Base-by-base conservation (phyloP, 2,113 vertebrate genomes). In the Semicossyphus pulcher region DNA sequence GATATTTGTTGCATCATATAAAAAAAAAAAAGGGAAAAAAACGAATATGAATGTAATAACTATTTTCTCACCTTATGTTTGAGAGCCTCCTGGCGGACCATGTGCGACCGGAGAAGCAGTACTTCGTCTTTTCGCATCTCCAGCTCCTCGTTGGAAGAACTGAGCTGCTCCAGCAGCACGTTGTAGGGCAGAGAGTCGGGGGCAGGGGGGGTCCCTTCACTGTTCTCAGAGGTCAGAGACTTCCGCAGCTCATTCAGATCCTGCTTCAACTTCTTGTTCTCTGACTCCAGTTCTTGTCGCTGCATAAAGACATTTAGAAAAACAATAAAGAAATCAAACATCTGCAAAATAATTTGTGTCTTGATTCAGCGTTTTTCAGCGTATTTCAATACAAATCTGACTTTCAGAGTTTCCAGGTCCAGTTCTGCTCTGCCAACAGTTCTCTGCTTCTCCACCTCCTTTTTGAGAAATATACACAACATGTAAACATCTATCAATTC, bases 71-170 rank as follows among this genome's bases (percentile, higher is more conserved):
- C 97, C 95, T 96, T 98, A 68, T 94, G 94, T 34, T 95, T 96
- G 29, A 96, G 94, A 2, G 95, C 95, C 49, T 97, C 97, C 49
- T 97, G 96, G 85, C 95, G 97, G 31, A 99, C 96, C 28, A 99
- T 93, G 70, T 99, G 97, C 32, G 97, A 97, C 39, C 96, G 92
- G 31, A 99, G 90, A 76, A 99, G 97, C 57, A 99, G 94, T 73
- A 99, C 98, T 62, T 99, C 97, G 34, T 99, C 98, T 86, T 98
- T 99, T 10, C 97, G 94, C 4, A 99, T 94, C 29, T 98, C 97
- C 0, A 99, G 92, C 86, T 99, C 97, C 4, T 99, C 97, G 0
- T 92, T 96, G 57, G 96, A 94, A 1, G 97, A 95, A 39, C 88
- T 94, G 81, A 99, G 92, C 60, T 99, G 98, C 0, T 97, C 95